Base-by-base conservation (phyloP, 2,113 vertebrate species). In the Myrmecobius fasciatus region DNA sequence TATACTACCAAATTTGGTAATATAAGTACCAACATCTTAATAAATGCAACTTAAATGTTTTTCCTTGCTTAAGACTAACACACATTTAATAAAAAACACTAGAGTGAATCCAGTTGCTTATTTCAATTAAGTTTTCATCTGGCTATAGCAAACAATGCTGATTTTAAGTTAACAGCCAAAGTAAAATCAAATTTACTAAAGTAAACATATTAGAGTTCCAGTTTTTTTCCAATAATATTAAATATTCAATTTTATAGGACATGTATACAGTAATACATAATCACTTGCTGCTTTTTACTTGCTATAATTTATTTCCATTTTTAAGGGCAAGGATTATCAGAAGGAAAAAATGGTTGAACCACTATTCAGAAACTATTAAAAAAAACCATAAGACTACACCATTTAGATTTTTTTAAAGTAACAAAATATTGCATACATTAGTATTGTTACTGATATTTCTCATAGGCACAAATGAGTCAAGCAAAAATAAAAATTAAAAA, bases 391-490 rank as follows among this genome's bases (percentile, higher is more conserved):
- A 92, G 7, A 0, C 0, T 0, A 9, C 49, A n/a, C 90, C 26
- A 60, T 26, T 31, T 11, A 51, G 46, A 56, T 75, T 17, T 93
- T 53, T 93, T 96, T 88, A 75, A 54, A 26, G 90, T 51, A 36
- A 91, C 94, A 93, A 90, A 46, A 0, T 0, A 0, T 1, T 14
- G 92, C 91, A 92, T 91, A 97, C 51, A 1, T 20, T 90, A 60
- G 60, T 31, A 0, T 75, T 93, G 8, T 10, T n/a, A 92, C 26
- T 26, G 91, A 96, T 20, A 93, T 96, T 93, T 97, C 89, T 56
- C 96, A 91, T 10, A 97, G 98, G 92, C 98, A 98, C 90, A 0
- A 91, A 95, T 26, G 93, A 51, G 91, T 25, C 90, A 89, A 97
- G 96, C 94, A 93, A 95, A 89, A 75, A 95, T 94, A 96, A 17